A percentile compares a stretch with the other conserved stretches of the same genome.
Conservation (phyloP, 2,113 vertebrate species). For the Panthera tigris region DNA sequence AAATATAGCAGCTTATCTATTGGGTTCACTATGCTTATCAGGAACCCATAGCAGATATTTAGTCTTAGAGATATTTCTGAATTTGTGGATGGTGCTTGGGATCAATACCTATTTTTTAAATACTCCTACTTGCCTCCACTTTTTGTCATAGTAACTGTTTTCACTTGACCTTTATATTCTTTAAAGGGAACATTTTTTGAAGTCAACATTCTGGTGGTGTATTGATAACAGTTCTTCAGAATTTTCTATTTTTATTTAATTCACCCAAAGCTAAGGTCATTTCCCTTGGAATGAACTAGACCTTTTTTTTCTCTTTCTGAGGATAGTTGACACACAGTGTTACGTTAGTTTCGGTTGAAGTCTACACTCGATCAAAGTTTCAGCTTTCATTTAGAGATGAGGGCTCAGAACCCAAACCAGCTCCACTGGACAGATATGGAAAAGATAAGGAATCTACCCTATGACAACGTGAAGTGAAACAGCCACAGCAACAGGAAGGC, state of each 20-base stretch:
- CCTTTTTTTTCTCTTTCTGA: background rate
- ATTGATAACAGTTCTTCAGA: background rate
- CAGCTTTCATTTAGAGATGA: background rate
- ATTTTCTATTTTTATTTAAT: constrained; percentile 45
- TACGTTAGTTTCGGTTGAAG: background rate
- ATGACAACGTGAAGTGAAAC: background rate
- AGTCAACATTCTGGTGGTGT: constrained; percentile 3
- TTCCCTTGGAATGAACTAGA: background rate
- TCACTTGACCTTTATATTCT: constrained; percentile 12
- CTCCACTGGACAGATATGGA: too few species aligned
- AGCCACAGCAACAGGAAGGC: background rate
- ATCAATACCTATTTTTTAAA: constrained; percentile 24
- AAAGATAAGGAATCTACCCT: background rate
- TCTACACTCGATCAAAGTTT: background rate
- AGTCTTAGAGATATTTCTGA: background rate
- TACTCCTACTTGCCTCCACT: background rate
- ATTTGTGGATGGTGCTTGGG: background rate
- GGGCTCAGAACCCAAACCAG: background rate
- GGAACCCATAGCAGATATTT: background rate
- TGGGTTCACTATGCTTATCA: background rate
- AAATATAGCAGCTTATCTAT: background rate
- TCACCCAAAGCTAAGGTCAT: constrained; percentile 41
- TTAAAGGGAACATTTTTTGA: background rate
- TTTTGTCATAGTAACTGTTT: constrained; percentile 28
- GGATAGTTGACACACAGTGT: background rate